Percentiles rank a stretch among this genome's conserved stretches.
phyloP scores from a whole-genome alignment of 2,888 invertebrate species.

The Helicoverpa assulta region DNA sequence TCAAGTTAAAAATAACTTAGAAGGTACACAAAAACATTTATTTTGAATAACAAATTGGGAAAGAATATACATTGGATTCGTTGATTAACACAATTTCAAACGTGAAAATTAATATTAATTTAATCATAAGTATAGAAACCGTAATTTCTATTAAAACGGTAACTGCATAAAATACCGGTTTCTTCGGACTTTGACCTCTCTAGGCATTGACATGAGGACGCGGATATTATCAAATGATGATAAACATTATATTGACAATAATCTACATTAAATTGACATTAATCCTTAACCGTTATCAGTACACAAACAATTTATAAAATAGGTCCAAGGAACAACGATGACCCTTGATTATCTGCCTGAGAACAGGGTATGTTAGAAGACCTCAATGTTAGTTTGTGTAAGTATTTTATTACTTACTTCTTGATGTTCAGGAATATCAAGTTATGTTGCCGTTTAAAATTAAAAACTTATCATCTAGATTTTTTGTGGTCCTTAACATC shows the following conservation, averaged over 20 bases:
- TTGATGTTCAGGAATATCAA: background rate
- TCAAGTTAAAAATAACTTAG: too few species aligned
- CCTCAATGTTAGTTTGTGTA: background rate
- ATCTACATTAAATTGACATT: slow-evolving; percentile 28
- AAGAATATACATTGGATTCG: too few species aligned
- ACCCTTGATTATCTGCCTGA: slow-evolving; percentile 8
- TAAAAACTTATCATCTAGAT: too few species aligned
- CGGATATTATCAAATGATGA: slow-evolving; percentile 45
- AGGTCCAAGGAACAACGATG: slow-evolving; percentile 24
- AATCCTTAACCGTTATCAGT: slow-evolving; percentile 24
- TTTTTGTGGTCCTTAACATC: background rate
- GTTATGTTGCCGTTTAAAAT: background rate
- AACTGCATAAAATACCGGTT: slow-evolving; percentile 48
- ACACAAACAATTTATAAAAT: slow-evolving; percentile 14
- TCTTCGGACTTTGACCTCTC: slow-evolving; percentile 58
- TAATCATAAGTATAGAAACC: slow-evolving; percentile 6
- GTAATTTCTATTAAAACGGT: slow-evolving; percentile 38
- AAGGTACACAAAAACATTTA: too few species aligned
- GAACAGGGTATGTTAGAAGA: background rate
- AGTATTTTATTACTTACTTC: background rate
- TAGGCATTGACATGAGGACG: slow-evolving; percentile 23
- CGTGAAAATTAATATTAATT: background rate
- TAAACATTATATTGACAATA: slow-evolving; percentile 28
- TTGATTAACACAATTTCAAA: background rate
- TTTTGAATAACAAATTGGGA: too few species aligned